A percentile compares a stretch with the other conserved stretches of the same genome.
Evolutionary conservation across 2,797 vertebrate genomes (phyloP).

Genomic region (Danio albolineatus): DNA sequence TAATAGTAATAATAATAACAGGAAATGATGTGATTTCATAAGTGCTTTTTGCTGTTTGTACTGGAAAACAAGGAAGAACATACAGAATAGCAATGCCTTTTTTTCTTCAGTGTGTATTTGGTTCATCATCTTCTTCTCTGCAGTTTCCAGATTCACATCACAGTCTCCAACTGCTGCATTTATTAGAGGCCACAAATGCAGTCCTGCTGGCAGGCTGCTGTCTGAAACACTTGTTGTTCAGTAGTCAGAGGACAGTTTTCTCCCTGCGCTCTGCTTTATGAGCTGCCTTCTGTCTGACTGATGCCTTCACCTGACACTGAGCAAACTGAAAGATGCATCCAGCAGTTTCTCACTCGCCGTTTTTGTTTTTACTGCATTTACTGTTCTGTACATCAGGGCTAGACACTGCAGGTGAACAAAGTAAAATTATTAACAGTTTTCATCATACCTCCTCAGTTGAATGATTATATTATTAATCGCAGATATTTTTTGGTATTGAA

Average conservation of each 20-base stretch:
- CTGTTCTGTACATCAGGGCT: neutral
- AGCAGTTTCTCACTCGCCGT: conserved; percentile 4
- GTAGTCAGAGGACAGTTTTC: conserved; percentile 29
- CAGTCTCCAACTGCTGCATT: neutral
- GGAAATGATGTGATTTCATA: too few species aligned
- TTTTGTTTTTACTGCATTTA: conserved; percentile 20
- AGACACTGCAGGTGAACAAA: too few species aligned
- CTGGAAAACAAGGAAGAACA: too few species aligned
- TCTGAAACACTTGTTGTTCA: conserved; percentile 37
- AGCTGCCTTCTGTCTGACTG: conserved; percentile 49
- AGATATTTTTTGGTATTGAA: too few species aligned
- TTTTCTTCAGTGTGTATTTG: too few species aligned
- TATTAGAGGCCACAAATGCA: neutral
- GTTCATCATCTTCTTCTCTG: neutral
- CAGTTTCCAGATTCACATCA: neutral
- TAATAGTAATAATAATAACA: too few species aligned
- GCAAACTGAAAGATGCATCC: conserved; percentile 38
- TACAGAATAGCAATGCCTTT: too few species aligned
- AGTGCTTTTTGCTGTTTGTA: too few species aligned
- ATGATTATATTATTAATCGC: too few species aligned
- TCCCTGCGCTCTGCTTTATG: conserved; percentile 45
- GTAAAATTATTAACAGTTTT: too few species aligned
- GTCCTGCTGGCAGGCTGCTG: conserved; percentile 15
- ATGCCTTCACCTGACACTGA: conserved; percentile 50
- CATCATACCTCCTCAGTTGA: too few species aligned